Conservation (phyloP, 2,888 invertebrate species). For the Melieria crassipennis region DNA sequence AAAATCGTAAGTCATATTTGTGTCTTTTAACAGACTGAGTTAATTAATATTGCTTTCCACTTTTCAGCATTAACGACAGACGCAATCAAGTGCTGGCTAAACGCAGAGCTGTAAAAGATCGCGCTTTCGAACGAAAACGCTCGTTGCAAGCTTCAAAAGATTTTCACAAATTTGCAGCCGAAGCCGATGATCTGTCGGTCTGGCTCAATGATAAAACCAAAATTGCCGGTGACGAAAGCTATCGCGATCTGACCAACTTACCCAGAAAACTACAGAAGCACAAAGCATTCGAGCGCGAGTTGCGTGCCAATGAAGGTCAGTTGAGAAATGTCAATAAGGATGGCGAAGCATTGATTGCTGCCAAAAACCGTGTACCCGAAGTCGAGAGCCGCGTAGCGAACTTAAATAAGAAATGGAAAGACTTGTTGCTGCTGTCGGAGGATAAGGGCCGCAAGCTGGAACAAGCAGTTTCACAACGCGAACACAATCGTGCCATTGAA, state of each 20-base stretch:
- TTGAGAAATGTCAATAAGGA: constrained; percentile 85
- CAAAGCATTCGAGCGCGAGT: constrained; percentile 94
- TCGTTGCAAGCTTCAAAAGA: constrained; percentile 85
- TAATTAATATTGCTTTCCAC: background rate
- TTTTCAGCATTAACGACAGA: constrained; percentile 73
- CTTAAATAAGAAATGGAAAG: constrained; percentile 82
- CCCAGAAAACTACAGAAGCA: constrained; percentile 95
- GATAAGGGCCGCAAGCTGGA: constrained; percentile 78
- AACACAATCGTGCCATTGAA: constrained; percentile 82
- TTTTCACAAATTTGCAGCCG: constrained; percentile 92
- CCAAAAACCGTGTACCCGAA: constrained; percentile 76
- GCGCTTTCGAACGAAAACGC: constrained; percentile 78
- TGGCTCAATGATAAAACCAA: constrained; percentile 94
- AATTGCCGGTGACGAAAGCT: constrained; percentile 92
- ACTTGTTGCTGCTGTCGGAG: constrained; percentile 74
- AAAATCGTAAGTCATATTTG: constrained; percentile 72
- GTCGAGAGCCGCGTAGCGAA: constrained; percentile 75
- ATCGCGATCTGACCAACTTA: constrained; percentile 87
- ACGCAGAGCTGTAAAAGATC: constrained; percentile 78
- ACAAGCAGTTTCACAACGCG: constrained; percentile 89
- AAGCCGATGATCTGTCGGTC: constrained; percentile 86
- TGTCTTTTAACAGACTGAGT: background rate
- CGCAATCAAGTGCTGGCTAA: constrained; percentile 79
- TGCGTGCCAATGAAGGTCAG: constrained; percentile 94
- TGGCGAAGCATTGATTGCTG: constrained; percentile 77